phyloP scores from a whole-genome alignment of 2,797 vertebrate genomes.

The Sebastiscus albofasciatus region DNA sequence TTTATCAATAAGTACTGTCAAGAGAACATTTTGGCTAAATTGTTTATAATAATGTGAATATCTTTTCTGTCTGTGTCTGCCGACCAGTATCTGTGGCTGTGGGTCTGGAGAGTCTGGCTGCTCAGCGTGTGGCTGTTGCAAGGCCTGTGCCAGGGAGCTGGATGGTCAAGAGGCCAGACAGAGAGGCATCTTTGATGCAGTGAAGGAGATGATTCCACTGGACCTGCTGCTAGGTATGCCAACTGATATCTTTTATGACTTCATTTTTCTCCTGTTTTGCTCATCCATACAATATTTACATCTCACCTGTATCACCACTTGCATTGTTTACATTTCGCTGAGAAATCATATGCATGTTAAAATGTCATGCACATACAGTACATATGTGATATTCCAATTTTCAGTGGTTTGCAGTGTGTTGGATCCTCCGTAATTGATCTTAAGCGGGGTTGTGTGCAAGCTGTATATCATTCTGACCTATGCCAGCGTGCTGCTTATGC shows the following conservation, averaged over 20 bases:
- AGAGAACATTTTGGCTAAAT: not conserved
- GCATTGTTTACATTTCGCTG: conserved; percentile 1
- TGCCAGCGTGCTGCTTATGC: conserved; percentile 15
- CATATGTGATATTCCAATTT: not conserved
- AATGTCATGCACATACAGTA: not conserved
- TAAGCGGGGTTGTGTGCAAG: not conserved
- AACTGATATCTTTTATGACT: conserved; percentile 1
- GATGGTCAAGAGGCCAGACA: conserved; percentile 98
- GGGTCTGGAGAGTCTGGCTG: conserved; percentile 99
- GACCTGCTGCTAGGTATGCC: conserved; percentile 94
- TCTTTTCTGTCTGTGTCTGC: not conserved
- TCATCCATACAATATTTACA: conserved; percentile 9
- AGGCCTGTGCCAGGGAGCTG: conserved; percentile 96
- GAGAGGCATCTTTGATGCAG: conserved; percentile 98
- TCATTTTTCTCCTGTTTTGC: not conserved
- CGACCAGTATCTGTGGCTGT: conserved; percentile 94
- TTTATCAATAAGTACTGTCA: not conserved
- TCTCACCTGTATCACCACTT: conserved; percentile 14
- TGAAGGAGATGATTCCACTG: conserved; percentile 99
- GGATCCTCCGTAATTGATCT: not conserved
- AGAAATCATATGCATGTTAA: conserved; percentile 11
- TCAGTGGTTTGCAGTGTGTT: not conserved
- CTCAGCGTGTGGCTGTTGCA: conserved; percentile 97
- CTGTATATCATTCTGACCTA: not conserved
- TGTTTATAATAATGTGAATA: not conserved